Base-by-base conservation (phyloP, 1,140 invertebrate species). In the Zaprionus ornatus region DNA sequence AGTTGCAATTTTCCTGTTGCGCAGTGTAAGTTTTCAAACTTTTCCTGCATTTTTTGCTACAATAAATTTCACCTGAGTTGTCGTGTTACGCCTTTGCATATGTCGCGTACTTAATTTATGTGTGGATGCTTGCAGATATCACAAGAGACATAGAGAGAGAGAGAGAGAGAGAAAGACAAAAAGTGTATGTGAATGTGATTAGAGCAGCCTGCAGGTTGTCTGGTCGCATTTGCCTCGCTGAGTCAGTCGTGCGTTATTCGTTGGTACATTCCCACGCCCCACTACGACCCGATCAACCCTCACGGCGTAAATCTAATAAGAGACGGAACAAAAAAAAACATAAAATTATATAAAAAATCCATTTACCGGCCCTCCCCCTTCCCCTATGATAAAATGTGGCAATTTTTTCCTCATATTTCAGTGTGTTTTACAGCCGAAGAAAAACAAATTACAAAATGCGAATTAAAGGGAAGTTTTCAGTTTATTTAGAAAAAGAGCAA, bases 381-480 rank as follows among this genome's bases (percentile, higher is more conserved):
- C 40, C 40, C n/a, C 10, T 6, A n/a, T 65, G 56, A 17, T 25
- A 77, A 90, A 87, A 81, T 85, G 81, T 81, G 77, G 85, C 81
- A 90, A 88, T 88, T 90, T 88, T 90, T 90, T 85, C 27, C 81
- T 90, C 85, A 88, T 88, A 87, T 88, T 88, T 88, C 85, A 79
- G 54, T 50, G 50, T 75, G 57, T 78, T 80, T 80, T 74, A 72
- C 79, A 83, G 54, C 70, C 69, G 68, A 69, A 61, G 56, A 69
- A 87, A 87, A 84, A 87, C 84, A 87, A 87, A 87, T 87, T 87
- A 90, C 80, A 84, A 80, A 87, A 80, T 80, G 54, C 37, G 69
- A 75, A 84, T 80, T 88, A 87, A 87, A 82, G 77, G 84, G 80
- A 7, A 45, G 40, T 83, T 88, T 86, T 77, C 73, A 62, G 69